A percentile compares a stretch with the other conserved stretches of the same genome.
These are phyloP conservation scores for Acrocephalus kingi DNA, from an alignment of 2,113 vertebrate species.

Conservation along the genomic window DNA sequence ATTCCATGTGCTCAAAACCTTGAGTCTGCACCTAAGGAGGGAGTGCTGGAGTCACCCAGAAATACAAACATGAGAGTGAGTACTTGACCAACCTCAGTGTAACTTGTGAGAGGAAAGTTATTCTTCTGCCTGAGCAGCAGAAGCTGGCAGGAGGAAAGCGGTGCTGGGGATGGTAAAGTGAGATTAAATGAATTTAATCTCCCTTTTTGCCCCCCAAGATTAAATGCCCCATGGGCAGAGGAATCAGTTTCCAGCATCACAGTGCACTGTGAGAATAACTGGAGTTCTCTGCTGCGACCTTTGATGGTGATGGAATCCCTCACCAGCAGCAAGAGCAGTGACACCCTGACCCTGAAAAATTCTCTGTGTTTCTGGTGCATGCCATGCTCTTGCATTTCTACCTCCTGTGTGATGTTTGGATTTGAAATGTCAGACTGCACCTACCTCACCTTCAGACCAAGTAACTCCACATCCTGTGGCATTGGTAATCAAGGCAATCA, in stretches of 20 bases:
- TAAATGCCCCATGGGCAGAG: not conserved
- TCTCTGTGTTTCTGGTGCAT: accelerated
- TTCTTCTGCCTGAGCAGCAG: not conserved
- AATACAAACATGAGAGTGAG: not conserved
- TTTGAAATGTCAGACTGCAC: not conserved
- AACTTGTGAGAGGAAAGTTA: not conserved
- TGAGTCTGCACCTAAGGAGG: not conserved
- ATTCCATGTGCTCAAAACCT: not conserved
- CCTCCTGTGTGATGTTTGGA: not conserved
- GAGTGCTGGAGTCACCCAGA: not conserved
- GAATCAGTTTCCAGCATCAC: not conserved
- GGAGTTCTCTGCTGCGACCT: not conserved
- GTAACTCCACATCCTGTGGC: accelerated
- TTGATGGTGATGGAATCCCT: not conserved
- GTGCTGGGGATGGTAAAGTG: not conserved
- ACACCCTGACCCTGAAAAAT: accelerated
- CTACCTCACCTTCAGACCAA: not conserved
- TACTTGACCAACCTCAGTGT: not conserved
- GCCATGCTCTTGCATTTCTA: not conserved
- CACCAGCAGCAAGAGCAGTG: not conserved
- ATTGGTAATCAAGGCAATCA: accelerated
- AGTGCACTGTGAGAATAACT: not conserved
- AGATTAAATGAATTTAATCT: not conserved
- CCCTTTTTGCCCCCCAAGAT: accelerated
- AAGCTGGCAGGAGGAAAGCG: not conserved